Evolutionary conservation across 1,140 invertebrate genomes (phyloP).

Genomic region (Sminthurides bifidus): DNA sequence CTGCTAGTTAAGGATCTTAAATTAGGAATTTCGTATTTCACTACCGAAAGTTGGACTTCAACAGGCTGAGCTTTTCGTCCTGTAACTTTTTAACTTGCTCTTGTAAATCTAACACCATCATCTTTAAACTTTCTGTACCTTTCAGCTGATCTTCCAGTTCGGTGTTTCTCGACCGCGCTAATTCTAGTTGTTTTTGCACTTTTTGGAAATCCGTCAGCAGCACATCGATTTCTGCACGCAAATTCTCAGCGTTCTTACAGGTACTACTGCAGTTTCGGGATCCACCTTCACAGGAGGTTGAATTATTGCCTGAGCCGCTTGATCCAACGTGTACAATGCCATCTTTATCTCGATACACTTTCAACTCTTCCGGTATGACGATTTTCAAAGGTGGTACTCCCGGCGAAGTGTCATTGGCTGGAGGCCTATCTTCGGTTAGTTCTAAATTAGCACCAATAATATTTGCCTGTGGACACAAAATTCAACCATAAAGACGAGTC

Average conservation of each 20-base stretch:
- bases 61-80: slow-evolving; percentile 8
- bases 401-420: slow-evolving; percentile 65
- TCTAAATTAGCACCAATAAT: slow-evolving; percentile 55
- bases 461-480: slow-evolving; percentile 42
- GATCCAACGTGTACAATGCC: slow-evolving; percentile 56
- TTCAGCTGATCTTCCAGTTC: slow-evolving; percentile 10
- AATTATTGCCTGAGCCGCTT: not conserved
- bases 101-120: slow-evolving; percentile 18
- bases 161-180: slow-evolving; percentile 2
- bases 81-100: slow-evolving; percentile 23
- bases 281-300: not conserved
- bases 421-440: slow-evolving; percentile 65
- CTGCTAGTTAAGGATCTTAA: no score
- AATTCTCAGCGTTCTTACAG: not conserved
- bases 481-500: not conserved
- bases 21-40: no score
- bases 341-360: slow-evolving; percentile 49
- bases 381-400: slow-evolving; percentile 66
- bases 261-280: not conserved
- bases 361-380: slow-evolving; percentile 50
- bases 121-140: slow-evolving; percentile 10
- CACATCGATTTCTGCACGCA: not conserved
- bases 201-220: slow-evolving; percentile 12
- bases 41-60: no score
- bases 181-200: slow-evolving; percentile 11